Base-by-base conservation (phyloP, 2,888 invertebrate species). In the Eupithecia centaureata region DNA sequence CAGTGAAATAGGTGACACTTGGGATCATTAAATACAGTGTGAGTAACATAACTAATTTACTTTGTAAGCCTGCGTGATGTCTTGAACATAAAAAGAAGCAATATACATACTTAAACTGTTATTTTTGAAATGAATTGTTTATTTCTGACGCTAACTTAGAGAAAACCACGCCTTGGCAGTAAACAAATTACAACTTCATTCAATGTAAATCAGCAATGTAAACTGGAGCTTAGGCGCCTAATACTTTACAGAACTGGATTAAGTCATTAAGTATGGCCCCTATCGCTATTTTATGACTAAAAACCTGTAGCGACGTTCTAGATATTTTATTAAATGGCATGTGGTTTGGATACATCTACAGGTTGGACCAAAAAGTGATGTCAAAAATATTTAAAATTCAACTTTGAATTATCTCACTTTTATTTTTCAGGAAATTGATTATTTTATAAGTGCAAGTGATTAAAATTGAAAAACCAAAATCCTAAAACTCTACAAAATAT, bases 181-280 rank as follows among this genome's bases (percentile, higher is more conserved):
- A 79, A 87, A 86, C 89, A 89, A 91, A 91, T 91, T 88, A 90
- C 89, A 88, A 87, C 88, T 90, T 89, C 90, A 91, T 92, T 92
- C 88, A 90, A 92, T 91, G 90, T 89, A 89, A 91, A 91, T 91
- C 83, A 76, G 76, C 77, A 77, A 86, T 85, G 83, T 87, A 89
- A 88, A 84, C 83, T 78, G 85, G 83, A 86, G 86, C 87, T 88
- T 84, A 86, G 87, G 86, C 86, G 85, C 83, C 84, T 86, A 86
- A 89, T 89, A 85, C 82, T 86, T 89, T 86, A 87, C 82, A 78
- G 78, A 79, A 83, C 83, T 77, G 82, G 84, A 90, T 90, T 88
- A 57, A 57, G 57, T 10, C 22, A 5, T 57, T 32, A 5, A 57
- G 10, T 28, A n/a, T 28, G 27, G 27, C 25, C 52, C 10, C 1